phyloP scores from a whole-genome alignment of 2,888 invertebrate species.

The Phrixothrix hirtus region DNA sequence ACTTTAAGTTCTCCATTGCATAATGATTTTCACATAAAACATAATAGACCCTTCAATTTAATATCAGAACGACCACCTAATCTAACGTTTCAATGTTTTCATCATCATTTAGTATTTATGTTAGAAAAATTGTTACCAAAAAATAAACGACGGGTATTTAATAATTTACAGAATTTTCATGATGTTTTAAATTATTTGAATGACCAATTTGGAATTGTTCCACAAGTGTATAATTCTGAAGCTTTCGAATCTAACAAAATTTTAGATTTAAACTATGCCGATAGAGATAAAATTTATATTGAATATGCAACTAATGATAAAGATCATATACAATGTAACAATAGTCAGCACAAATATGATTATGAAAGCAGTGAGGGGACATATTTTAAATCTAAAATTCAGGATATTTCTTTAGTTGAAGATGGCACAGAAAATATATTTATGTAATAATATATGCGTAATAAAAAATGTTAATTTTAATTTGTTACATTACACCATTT shows the following conservation, averaged over 20 bases:
- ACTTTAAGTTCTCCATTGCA: constrained; percentile 46
- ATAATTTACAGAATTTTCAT: constrained; percentile 70
- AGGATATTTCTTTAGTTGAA: constrained; percentile 5
- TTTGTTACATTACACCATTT: neutral
- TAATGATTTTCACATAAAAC: constrained; percentile 21
- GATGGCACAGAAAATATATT: constrained; percentile 14
- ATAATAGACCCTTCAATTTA: constrained; percentile 5
- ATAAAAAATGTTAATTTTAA: neutral
- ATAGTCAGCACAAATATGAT: constrained; percentile 34
- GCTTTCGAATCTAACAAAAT: constrained; percentile 39
- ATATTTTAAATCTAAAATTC: constrained; percentile 45
- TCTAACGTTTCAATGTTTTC: constrained; percentile 81
- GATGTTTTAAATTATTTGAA: constrained; percentile 73
- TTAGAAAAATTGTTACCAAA: constrained; percentile 78
- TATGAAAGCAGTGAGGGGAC: constrained; percentile 43
- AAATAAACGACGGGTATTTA: constrained; percentile 75
- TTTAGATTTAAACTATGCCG: constrained; percentile 41
- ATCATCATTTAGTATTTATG: constrained; percentile 97
- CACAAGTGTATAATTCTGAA: constrained; percentile 46
- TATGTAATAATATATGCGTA: constrained; percentile 9
- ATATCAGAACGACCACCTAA: constrained; percentile 61
- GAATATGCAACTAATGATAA: constrained; percentile 38
- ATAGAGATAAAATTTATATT: constrained; percentile 38
- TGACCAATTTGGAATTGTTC: constrained; percentile 60
- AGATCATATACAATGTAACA: no score